phyloP scores from a whole-genome alignment of 2,797 vertebrate species.

The Acanthiza pusilla region DNA sequence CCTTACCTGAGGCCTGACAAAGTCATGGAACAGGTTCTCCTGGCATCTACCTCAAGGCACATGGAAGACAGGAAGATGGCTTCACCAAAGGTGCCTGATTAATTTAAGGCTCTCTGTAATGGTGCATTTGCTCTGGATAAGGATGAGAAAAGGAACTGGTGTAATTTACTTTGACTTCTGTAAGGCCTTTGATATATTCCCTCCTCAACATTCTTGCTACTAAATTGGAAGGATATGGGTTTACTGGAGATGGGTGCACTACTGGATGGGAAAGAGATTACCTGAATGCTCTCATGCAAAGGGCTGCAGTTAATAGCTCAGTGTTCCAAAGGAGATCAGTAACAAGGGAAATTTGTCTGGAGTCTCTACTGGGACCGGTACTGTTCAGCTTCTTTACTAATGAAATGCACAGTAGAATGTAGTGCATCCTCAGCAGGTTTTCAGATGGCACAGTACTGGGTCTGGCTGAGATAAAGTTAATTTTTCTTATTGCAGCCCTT shows the following conservation, averaged over 20 bases:
- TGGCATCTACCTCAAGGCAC: not conserved
- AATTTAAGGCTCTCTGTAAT: not conserved
- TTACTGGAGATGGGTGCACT: not conserved
- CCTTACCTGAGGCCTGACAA: not conserved
- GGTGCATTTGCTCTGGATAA: not conserved
- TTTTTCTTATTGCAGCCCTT: not conserved
- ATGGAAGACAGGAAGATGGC: not conserved
- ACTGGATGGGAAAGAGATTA: not conserved
- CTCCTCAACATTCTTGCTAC: not conserved
- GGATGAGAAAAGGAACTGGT: not conserved
- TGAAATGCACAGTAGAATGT: not conserved
- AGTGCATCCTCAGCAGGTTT: not conserved
- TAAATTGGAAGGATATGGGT: not conserved
- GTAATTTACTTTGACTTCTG: not conserved
- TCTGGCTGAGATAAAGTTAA: not conserved
- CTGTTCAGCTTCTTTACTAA: not conserved
- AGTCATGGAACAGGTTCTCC: not conserved
- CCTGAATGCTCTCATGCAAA: not conserved
- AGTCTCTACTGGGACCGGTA: fast-evolving
- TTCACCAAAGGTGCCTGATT: not conserved
- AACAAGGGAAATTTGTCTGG: not conserved
- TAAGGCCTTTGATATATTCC: not conserved
- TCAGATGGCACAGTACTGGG: not conserved
- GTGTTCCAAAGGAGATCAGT: not conserved
- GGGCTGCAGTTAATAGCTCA: not conserved